phyloP scores from a whole-genome alignment of 1,140 invertebrate genomes.

The Drosophila ercepeae region DNA sequence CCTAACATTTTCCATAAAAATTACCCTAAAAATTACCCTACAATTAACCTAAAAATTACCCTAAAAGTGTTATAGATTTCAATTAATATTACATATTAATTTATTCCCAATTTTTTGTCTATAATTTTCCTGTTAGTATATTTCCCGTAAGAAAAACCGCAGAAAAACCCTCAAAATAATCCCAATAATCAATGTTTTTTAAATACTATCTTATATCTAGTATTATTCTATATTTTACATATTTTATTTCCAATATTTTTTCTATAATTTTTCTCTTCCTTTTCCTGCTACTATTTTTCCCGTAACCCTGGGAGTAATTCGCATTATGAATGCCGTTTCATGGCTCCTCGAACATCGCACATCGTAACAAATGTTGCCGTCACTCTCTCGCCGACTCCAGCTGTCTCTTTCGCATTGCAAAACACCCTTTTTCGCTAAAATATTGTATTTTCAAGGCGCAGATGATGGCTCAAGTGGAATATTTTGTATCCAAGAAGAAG shows the following conservation, averaged over 20 bases:
- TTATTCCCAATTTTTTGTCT: too few species aligned
- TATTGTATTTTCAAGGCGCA: slow-evolving; percentile 32
- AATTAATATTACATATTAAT: too few species aligned
- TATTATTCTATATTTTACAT: background rate
- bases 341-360: slow-evolving; percentile 22
- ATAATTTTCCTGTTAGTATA: too few species aligned
- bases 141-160: too few species aligned
- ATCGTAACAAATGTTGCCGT: slow-evolving; percentile 31
- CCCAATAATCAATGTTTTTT: too few species aligned
- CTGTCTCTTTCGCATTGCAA: slow-evolving; percentile 15
- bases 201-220: too few species aligned
- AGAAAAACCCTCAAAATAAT: too few species aligned
- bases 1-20: too few species aligned
- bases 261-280: background rate
- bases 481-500: background rate
- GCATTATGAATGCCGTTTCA: slow-evolving; percentile 7
- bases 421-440: slow-evolving; percentile 39
- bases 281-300: background rate
- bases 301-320: slow-evolving; percentile 1
- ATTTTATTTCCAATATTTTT: background rate
- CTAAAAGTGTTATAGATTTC: too few species aligned
- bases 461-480: slow-evolving; percentile 1
- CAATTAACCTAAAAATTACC: too few species aligned
- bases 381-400: background rate
- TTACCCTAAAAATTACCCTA: too few species aligned